Evolutionary conservation across 2,888 invertebrate species (phyloP).

Genomic region (Leucophora obtusa): DNA sequence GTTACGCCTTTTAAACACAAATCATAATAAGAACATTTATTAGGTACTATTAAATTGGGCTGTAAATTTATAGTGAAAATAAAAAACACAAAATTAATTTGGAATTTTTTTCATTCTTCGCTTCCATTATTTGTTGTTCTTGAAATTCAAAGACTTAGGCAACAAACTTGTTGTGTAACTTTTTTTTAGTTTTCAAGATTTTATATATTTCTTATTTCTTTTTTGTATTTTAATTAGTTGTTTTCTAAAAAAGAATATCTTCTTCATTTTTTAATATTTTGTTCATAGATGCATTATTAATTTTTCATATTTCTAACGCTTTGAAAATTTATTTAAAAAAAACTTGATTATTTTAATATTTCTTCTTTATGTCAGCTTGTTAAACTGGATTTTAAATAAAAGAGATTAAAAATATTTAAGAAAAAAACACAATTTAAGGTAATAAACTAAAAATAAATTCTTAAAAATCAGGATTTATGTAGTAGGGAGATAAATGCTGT

Average conservation of each 20-base stretch:
- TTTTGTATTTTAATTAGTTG: background rate
- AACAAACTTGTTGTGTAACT: conserved; percentile 3
- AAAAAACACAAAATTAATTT: background rate
- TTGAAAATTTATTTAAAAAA: background rate
- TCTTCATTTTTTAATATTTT: no score
- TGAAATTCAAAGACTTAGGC: background rate
- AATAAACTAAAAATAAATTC: no score
- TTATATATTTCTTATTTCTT: background rate
- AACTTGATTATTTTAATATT: conserved; percentile 3
- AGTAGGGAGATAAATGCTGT: no score
- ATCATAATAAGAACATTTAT: conserved; percentile 41
- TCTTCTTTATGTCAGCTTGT: background rate
- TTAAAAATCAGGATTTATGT: background rate
- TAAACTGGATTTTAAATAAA: background rate
- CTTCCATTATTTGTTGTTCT: background rate
- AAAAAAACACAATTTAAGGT: background rate
- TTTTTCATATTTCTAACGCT: no score
- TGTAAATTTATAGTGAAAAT: background rate
- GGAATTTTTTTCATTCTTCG: background rate
- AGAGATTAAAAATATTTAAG: background rate
- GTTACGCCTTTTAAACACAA: conserved; percentile 50
- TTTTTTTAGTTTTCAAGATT: background rate
- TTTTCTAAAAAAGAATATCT: background rate
- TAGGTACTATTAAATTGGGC: conserved; percentile 12
- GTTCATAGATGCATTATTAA: background rate